Conservation (phyloP, 2,797 vertebrate genomes). For the Acipenser oxyrinchus region DNA sequence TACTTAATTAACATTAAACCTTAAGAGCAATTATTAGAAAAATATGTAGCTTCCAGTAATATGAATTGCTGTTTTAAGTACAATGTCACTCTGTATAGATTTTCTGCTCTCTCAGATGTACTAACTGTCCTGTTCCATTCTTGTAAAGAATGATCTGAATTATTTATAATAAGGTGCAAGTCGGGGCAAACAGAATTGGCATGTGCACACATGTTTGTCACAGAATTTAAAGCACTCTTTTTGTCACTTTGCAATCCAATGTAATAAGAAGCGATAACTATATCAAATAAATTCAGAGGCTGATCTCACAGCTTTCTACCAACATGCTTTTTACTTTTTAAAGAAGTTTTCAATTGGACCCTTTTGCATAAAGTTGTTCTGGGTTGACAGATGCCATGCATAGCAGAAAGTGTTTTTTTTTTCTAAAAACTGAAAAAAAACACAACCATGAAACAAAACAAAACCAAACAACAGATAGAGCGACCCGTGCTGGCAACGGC, state of each 20-base stretch:
- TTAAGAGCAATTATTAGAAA: constrained; percentile 52
- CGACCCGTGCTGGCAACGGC: too few species aligned
- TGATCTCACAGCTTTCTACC: too few species aligned
- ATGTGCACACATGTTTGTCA: constrained; percentile 63
- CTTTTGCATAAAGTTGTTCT: too few species aligned
- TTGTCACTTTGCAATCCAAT: neutral
- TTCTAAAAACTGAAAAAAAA: too few species aligned
- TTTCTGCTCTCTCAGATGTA: constrained; percentile 60
- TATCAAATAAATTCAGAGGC: too few species aligned
- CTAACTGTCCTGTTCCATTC: constrained; percentile 53
- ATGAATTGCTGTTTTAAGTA: constrained; percentile 66
- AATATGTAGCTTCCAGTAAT: constrained; percentile 46
- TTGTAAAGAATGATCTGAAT: constrained; percentile 57
- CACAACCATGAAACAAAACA: too few species aligned
- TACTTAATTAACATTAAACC: constrained; percentile 48
- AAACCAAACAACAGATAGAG: too few species aligned
- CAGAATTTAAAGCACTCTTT: constrained; percentile 52
- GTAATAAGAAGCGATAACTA: too few species aligned
- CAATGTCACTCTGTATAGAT: constrained; percentile 64
- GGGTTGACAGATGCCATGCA: too few species aligned
- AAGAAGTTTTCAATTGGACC: too few species aligned
- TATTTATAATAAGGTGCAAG: constrained; percentile 68
- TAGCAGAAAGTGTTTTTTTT: too few species aligned
- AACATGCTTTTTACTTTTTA: too few species aligned
- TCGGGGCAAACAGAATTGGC: constrained; percentile 54